Base-by-base conservation (phyloP, 2,797 vertebrate species). In the Setipinna tenuifilis region DNA sequence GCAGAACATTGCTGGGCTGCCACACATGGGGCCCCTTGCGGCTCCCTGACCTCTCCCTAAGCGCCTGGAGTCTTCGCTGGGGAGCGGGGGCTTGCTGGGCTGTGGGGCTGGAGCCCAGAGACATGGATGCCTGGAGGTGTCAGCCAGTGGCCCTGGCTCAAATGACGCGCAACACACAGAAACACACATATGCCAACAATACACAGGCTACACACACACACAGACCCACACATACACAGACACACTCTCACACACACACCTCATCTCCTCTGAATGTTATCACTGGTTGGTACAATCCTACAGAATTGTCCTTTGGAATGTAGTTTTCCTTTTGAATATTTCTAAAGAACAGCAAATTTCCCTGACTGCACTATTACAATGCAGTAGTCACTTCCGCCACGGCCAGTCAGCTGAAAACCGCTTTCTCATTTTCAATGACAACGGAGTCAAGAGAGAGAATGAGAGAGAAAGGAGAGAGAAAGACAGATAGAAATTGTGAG, bases 131-230 rank as follows among this genome's bases (percentile, higher is more conserved):
- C 78, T 54, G 83, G 84, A 85, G 82, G 61, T 85, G 87, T 86
- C 58, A 85, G 82, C 35, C 71, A 86, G 78, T 84, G 87, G 84
- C 85, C 86, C 82, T 84, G 82, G 85, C 85, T 83, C 48, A 81
- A 44, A 35, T 81, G 44, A 25, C 21, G n/a, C 23, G n/a, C 11
- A 78, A n/a, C 35, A 41, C 17, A 78, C 68, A 75, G 23, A 75
- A 6, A 86, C 82, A 57, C 85, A 41, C 9, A 83, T 46, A 82
- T 54, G 50, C 9, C 50, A 54, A 9, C 50, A 54, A 54, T 54
- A 48, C 7, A 75, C 31, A 75, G 0, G 28, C 68, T 12, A 14
- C 35, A 6, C 68, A 62, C 19, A 62, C 61, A 65, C 61, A 85
- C 50, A 54, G 9, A 54, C 50, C 7, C 50, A 54, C 50, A 54